Evolutionary conservation across 2,888 invertebrate genomes (phyloP).

Genomic region (Leptinotarsa rubiginosa): DNA sequence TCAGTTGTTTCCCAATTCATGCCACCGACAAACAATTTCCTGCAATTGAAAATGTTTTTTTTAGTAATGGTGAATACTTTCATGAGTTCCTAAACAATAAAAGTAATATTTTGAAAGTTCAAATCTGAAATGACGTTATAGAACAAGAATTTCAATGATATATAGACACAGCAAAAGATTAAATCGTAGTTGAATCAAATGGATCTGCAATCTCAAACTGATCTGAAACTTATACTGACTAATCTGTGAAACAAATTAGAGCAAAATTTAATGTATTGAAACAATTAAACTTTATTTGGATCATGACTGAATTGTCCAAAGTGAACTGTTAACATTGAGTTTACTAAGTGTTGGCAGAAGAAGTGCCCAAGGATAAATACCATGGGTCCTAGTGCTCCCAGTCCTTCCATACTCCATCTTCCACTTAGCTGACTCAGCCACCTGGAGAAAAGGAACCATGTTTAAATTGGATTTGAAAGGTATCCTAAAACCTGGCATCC

Average conservation of each 20-base stretch:
- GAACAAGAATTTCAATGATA: constrained; percentile 38
- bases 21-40: constrained; percentile 98
- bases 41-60: constrained; percentile 72
- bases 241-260: constrained; percentile 48
- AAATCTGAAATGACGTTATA: constrained; percentile 11
- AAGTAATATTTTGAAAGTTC: constrained; percentile 4
- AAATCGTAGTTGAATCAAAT: constrained; percentile 65
- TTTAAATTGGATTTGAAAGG: constrained; percentile 66
- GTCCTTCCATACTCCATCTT: constrained; percentile 53
- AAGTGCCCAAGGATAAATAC: constrained; percentile 71
- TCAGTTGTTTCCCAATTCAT: constrained; percentile 98
- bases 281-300: constrained; percentile 46
- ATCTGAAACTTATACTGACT: constrained; percentile 63
- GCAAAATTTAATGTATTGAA: constrained; percentile 42
- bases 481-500: constrained; percentile 65
- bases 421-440: constrained; percentile 65
- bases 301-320: constrained; percentile 49
- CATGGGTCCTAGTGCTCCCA: constrained; percentile 66
- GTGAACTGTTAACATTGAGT: constrained; percentile 52
- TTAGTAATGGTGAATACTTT: constrained; percentile 54
- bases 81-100: constrained; percentile 49
- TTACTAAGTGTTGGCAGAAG: constrained; percentile 65
- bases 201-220: constrained; percentile 65
- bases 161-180: constrained; percentile 54
- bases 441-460: constrained; percentile 71